Percentiles rank a stretch among this genome's conserved stretches.
Conservation (phyloP, 2,113 vertebrate species). For the Nanorana parkeri region DNA sequence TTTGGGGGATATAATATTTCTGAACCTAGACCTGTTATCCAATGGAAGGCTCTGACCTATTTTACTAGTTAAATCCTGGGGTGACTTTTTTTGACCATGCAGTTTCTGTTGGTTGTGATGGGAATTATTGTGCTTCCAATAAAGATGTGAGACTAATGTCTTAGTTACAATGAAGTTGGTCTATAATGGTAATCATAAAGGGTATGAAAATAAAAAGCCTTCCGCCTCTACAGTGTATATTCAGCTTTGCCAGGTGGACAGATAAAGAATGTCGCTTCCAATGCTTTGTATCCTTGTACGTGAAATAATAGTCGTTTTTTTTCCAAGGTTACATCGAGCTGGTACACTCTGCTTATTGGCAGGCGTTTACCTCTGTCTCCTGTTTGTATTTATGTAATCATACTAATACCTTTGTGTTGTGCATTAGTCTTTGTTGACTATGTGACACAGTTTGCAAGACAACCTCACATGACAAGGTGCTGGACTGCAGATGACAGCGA, state of each 20-base stretch:
- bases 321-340: slow-evolving; percentile 7
- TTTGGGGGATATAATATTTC: no score
- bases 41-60: no score
- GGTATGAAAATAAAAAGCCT: no score
- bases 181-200: no score
- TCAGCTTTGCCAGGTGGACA: not conserved
- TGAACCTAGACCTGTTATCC: no score
- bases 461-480: not conserved
- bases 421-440: not conserved
- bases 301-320: slow-evolving; percentile 12
- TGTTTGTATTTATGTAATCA: slow-evolving; percentile 29
- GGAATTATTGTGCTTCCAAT: no score
- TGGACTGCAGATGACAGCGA: not conserved
- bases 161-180: no score
- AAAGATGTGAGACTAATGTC: no score
- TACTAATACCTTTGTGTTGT: slow-evolving; percentile 14
- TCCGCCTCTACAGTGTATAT: not conserved
- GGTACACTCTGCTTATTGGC: not conserved
- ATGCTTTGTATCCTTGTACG: not conserved
- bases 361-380: not conserved
- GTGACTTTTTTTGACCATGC: no score
- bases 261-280: not conserved
- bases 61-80: no score
- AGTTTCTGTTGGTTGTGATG: no score
- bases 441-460: not conserved